Evolutionary conservation across 1,140 invertebrate species (phyloP).

Genomic region (Nebria ingens): DNA sequence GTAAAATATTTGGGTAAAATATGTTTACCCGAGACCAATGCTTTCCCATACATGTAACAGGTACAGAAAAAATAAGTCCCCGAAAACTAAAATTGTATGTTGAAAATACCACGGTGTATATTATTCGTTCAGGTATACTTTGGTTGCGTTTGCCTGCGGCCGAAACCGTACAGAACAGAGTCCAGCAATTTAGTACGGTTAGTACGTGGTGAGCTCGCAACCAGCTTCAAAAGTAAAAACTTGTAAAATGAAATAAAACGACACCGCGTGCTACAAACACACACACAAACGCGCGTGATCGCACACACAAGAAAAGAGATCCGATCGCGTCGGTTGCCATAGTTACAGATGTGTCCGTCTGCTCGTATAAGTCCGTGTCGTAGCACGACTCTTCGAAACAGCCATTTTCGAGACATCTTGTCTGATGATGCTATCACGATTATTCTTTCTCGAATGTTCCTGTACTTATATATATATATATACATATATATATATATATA

Average conservation of each 20-base stretch:
- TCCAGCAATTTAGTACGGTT: constrained; percentile 12
- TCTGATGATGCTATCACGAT: background rate
- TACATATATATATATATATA: too few relatives aligned
- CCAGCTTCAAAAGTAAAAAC: constrained; percentile 19
- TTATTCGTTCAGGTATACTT: constrained; percentile 11
- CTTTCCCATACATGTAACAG: too few relatives aligned
- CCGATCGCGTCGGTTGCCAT: too few relatives aligned
- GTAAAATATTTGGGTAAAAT: too few relatives aligned
- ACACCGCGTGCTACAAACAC: background rate
- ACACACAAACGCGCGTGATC: background rate
- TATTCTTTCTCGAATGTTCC: too few relatives aligned
- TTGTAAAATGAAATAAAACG: constrained; percentile 19
- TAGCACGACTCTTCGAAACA: background rate
- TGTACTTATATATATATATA: too few relatives aligned
- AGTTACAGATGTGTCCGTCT: background rate
- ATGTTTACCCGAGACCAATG: too few relatives aligned
- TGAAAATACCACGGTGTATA: constrained; percentile 14
- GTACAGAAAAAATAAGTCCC: background rate
- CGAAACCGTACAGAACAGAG: background rate
- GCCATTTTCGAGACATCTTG: background rate
- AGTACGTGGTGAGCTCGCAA: constrained; percentile 15
- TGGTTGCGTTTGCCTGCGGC: constrained; percentile 4
- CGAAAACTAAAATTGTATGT: constrained; percentile 13
- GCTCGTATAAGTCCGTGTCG: background rate
- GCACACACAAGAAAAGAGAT: too few relatives aligned